A percentile compares a stretch with the other conserved stretches of the same genome.
Conservation (phyloP, 2,888 invertebrate species). For the Tanytarsus gracilentus region DNA sequence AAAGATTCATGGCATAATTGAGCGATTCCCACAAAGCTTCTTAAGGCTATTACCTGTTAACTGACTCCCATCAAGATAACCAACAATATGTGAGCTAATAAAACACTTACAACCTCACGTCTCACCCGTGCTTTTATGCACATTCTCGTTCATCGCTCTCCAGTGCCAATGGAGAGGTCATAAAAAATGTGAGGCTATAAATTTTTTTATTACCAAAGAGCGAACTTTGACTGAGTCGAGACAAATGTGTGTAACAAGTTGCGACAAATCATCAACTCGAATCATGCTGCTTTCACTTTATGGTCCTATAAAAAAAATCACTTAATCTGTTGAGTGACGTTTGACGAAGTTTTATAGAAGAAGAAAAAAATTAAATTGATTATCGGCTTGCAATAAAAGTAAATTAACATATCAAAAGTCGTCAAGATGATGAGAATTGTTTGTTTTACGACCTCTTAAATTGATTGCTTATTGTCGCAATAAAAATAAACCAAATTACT, state of each 20-base stretch:
- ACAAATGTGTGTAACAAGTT: not conserved
- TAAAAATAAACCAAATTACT: conserved; percentile 21
- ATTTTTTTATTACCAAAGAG: conserved; percentile 19
- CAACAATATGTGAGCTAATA: not conserved
- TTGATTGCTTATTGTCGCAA: conserved; percentile 24
- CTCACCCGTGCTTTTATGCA: not conserved
- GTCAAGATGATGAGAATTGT: conserved; percentile 12
- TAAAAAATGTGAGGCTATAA: conserved; percentile 20
- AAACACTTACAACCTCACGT: not conserved
- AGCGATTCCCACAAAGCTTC: conserved; percentile 2
- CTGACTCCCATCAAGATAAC: not conserved
- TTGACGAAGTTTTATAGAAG: not conserved
- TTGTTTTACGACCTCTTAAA: conserved; percentile 26
- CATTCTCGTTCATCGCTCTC: too few species aligned
- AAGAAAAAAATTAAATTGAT: not conserved
- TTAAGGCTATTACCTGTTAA: conserved; percentile 3
- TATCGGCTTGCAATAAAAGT: conserved; percentile 22
- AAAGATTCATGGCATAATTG: not conserved
- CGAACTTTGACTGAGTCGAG: conserved; percentile 13
- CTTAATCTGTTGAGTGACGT: conserved; percentile 17
- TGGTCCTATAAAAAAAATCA: conserved; percentile 21
- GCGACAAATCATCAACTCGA: not conserved
- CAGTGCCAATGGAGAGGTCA: conserved; percentile 16
- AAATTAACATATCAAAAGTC: conserved; percentile 28
- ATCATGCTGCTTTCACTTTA: conserved; percentile 22